A percentile compares a stretch with the other conserved stretches of the same genome.
Conservation (phyloP, 2,113 vertebrate genomes). For the Pseudois nayaur region DNA sequence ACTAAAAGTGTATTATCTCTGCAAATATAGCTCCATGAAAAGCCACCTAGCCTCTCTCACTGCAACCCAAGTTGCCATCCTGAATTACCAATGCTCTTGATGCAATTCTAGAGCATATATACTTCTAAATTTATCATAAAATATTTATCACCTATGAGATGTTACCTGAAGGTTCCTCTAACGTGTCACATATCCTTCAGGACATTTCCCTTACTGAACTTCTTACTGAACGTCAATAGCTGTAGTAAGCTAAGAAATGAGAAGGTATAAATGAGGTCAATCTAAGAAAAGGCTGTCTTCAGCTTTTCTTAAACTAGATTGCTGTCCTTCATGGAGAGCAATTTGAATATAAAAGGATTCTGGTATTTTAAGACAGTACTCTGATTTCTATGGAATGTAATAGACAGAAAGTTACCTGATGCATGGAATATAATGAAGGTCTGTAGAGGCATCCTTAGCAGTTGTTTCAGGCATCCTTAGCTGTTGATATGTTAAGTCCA, state of each 20-base stretch:
- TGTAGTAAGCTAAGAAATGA: not conserved
- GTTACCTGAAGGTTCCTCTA: not conserved
- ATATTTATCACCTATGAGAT: not conserved
- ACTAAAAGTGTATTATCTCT: not conserved
- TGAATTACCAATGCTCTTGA: not conserved
- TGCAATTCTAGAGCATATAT: not conserved
- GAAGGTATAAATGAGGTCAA: not conserved
- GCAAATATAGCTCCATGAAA: not conserved
- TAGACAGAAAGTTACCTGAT: not conserved
- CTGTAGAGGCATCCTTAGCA: not conserved
- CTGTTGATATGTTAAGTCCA: not conserved
- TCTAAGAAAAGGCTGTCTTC: not conserved
- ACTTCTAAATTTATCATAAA: not conserved
- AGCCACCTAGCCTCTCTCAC: not conserved
- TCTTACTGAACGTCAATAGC: not conserved
- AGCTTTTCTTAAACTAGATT: not conserved
- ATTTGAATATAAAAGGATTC: not conserved
- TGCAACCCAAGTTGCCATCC: not conserved
- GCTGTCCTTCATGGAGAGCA: not conserved
- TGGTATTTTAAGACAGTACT: not conserved
- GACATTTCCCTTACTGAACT: not conserved
- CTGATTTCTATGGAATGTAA: not conserved
- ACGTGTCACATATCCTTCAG: not conserved
- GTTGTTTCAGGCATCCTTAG: not conserved
- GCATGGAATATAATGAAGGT: not conserved